These are phyloP conservation scores for Momotus momota DNA, from an alignment of 2,797 vertebrate genomes.

Conservation along the genomic window DNA sequence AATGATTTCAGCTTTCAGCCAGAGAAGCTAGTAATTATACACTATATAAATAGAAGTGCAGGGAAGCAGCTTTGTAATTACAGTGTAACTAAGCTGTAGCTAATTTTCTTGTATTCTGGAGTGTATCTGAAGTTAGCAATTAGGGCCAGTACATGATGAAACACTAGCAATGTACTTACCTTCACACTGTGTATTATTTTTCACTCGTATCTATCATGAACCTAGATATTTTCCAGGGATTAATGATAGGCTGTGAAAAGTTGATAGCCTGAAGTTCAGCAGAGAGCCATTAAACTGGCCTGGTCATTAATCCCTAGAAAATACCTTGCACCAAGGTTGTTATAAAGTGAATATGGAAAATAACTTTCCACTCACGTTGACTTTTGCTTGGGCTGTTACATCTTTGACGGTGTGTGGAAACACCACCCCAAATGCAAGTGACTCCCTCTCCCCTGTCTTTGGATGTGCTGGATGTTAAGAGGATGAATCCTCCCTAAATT, in stretches of 20 bases:
- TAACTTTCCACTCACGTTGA: neutral
- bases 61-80: slow-evolving; percentile 37
- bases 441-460: neutral
- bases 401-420: neutral
- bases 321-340: slow-evolving; percentile 59
- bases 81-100: slow-evolving; percentile 6
- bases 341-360: slow-evolving; percentile 69
- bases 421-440: neutral
- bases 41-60: neutral
- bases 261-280: slow-evolving; percentile 70
- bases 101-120: slow-evolving; percentile 39
- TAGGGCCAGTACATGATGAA: slow-evolving; percentile 23
- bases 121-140: slow-evolving; percentile 37
- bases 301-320: slow-evolving; percentile 67
- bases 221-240: slow-evolving; percentile 61
- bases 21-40: neutral
- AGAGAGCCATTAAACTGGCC: slow-evolving; percentile 56
- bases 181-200: slow-evolving; percentile 51
- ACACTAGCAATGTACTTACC: slow-evolving; percentile 12
- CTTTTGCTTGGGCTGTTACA: neutral
- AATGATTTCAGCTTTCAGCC: neutral
- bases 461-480: neutral
- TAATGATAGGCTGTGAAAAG: slow-evolving; percentile 63
- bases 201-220: slow-evolving; percentile 53
- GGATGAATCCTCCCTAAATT: neutral